A percentile compares a stretch with the other conserved stretches of the same genome.
Conservation (phyloP, 2,797 vertebrate genomes). For the Rhinogobio ventralis region DNA sequence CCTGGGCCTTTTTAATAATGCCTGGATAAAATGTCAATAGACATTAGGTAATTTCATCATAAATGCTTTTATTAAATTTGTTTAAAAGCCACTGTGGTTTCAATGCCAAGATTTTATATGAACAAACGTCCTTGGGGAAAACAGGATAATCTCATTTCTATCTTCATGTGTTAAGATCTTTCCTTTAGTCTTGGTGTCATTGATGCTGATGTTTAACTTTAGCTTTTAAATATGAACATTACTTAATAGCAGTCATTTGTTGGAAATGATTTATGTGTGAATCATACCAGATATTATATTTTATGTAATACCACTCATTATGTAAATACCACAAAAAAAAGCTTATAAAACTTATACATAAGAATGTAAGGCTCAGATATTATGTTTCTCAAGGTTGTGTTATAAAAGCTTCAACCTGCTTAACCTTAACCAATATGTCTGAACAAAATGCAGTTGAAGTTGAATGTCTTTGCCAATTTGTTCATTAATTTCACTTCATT, state of each 20-base stretch:
- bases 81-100: conserved; percentile 80
- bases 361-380: not conserved
- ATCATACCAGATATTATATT: not conserved
- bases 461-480: not conserved
- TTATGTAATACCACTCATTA: not conserved
- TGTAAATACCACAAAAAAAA: too few relatives aligned
- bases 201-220: conserved; percentile 58
- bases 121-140: conserved; percentile 80
- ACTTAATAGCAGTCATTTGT: not conserved
- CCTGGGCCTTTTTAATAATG: conserved; percentile 77
- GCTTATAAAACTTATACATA: not conserved
- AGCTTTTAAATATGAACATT: not conserved
- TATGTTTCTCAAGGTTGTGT: not conserved
- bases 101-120: conserved; percentile 80
- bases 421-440: not conserved
- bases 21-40: conserved; percentile 82
- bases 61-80: conserved; percentile 82
- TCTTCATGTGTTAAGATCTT: conserved; percentile 73
- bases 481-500: not conserved
- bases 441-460: not conserved
- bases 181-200: conserved; percentile 63
- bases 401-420: not conserved
- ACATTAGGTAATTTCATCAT: conserved; percentile 83
- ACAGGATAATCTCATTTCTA: conserved; percentile 77
- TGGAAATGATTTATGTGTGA: not conserved